Base-by-base conservation (phyloP, 2,113 vertebrate genomes). In the Telmatochromis bifrenatus region DNA sequence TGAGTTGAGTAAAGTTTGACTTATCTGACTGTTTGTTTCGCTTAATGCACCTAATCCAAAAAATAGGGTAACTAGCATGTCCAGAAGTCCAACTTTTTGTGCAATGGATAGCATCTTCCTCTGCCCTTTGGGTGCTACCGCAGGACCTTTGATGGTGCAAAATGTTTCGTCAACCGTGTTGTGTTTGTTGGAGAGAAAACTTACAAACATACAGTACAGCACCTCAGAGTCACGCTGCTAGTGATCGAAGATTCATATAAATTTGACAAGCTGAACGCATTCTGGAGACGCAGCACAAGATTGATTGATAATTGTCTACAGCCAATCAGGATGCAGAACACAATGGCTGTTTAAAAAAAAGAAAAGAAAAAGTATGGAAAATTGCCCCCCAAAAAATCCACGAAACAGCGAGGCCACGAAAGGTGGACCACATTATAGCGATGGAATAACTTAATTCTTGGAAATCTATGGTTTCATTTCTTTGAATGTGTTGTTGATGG, bases 361-460 rank as follows among this genome's bases (percentile, higher is more conserved):
- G 0, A 23, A 23, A 31, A 31, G 53, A 55, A 55, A 26, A 55
- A 26, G 54, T 56, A 26, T 56, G 12, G 54, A 14, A 56, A 56
- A 26, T 56, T 56, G 7, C 12, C 54, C 12, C 54, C 12, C 28
- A 0, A 8, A 55, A 26, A 56, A 28, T 8, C 4, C 23, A 56
- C 2, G 1, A 56, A 56, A 56, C 12, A 56, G 54, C 23, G 7
- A 56, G 54, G 54, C 54, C 0, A 0, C 1, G 0, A 56, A 56
- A 26, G 13, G 54, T 28, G 13, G 54, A 28, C 54, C 13, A 28
- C 54, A 7, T 8, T 56, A 2, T 28, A 56, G 54, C 7, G 12
- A 56, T 56, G 54, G 54, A 56, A 56, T 56, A 56, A 56, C 54
- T 56, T 28, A 14, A 28, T 56, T 56, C 23, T 14, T 56, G 23